phyloP scores from a whole-genome alignment of 2,113 vertebrate genomes.

The Elgaria multicarinata region DNA sequence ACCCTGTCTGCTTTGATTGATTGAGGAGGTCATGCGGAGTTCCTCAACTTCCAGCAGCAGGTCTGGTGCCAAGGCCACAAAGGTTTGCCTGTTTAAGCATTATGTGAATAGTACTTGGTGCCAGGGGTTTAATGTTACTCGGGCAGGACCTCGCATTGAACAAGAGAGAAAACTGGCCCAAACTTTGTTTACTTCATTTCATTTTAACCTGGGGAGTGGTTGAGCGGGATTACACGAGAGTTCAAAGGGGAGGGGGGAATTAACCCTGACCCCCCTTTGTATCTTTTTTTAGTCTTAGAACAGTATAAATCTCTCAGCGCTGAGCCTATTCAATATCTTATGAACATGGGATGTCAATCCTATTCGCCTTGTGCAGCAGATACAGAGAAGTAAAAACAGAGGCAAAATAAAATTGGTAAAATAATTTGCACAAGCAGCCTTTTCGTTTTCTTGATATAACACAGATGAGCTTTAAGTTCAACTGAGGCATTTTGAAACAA shows the following conservation, averaged over 20 bases:
- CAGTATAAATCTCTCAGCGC: not conserved
- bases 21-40: conserved; percentile 25
- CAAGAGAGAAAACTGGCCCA: not conserved
- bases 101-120: not conserved
- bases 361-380: not conserved
- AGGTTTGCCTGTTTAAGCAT: conserved; percentile 14
- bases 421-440: conserved; percentile 74
- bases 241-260: not conserved
- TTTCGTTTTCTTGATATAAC: conserved; percentile 76
- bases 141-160: conserved; percentile 17
- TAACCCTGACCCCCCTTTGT: conserved; percentile 9
- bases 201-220: not conserved
- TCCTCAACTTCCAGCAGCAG: conserved; percentile 12
- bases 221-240: not conserved
- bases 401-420: conserved; percentile 61
- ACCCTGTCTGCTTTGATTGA: conserved; percentile 16
- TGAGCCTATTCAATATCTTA: conserved; percentile 22
- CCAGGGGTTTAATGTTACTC: not conserved
- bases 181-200: not conserved
- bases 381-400: conserved; percentile 3
- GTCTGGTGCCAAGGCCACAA: conserved; percentile 12
- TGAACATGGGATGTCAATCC: not conserved
- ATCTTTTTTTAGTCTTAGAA: not conserved
- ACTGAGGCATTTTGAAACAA: conserved; percentile 77
- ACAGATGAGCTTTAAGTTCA: conserved; percentile 69